Base-by-base conservation (phyloP, 1,140 invertebrate genomes). In the Conus ventricosus region DNA sequence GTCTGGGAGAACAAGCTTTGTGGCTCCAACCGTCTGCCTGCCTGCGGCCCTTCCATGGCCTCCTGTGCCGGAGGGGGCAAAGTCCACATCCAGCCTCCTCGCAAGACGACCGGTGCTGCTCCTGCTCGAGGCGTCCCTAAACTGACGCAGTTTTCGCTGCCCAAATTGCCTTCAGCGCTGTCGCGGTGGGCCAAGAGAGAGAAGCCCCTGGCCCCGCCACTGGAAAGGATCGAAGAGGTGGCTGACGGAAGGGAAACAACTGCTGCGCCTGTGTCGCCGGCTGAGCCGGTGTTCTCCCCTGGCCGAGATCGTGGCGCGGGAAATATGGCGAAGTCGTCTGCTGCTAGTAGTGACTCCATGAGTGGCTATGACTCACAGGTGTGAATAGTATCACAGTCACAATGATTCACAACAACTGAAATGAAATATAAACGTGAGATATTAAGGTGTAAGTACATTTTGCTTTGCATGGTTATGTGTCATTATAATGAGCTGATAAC, bases 1-100 rank as follows among this genome's bases (percentile, higher is more conserved):
- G 82, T 84, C 0, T 84, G 82, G 82, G 82, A 57, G 17, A 84
- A 84, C 82, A 54, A 55, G 82, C 25, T 57, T 7, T 84, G 82
- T 23, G 0, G 25, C 53, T 54, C 53, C 8, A n/a, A 55, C 53
- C 53, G 51, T 25, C 17, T 78, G 75, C 75, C n/a, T 39, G 10
- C 80, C 6, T 20, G 1, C 51, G 20, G 13, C 17, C 23, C 82
- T 1, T n/a, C 10, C 51, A 53, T 53, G 53, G 25, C 53, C 5
- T 53, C 81, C 7, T 51, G 81, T 6, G 54, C 54, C 51, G 55
- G 53, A 10, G 54, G 20, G 23, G 15, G 25, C n/a, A 5, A 55
- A 15, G 11, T 84, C 25, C 51, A 60, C 8, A 60, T 15, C 57
- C 57, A 15, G 57, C 57, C 15, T 15, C 57, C 57, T 60, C 8